Evolutionary conservation across 2,113 vertebrate species (phyloP).

Genomic region (Pachyramphus minor): DNA sequence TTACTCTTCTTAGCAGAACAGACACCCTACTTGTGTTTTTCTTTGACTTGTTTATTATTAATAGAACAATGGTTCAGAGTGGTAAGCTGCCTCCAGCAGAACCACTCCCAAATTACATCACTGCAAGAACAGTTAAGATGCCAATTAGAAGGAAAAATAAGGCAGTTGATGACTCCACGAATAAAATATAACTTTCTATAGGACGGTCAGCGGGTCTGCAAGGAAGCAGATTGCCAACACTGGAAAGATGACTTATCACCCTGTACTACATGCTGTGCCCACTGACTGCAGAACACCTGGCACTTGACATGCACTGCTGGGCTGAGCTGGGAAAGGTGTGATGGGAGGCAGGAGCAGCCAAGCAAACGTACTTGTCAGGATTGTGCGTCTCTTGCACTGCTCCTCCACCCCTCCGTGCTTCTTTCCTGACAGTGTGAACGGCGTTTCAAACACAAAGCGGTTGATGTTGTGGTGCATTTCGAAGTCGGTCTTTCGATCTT

Average conservation of each 20-base stretch:
- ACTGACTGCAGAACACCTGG: background rate
- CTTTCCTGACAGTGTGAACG: conserved; percentile 92
- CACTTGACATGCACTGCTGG: rapidly evolving
- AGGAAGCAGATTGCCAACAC: background rate
- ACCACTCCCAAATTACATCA: background rate
- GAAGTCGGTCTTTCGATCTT: conserved; percentile 91
- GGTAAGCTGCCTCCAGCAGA: background rate
- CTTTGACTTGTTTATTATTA: background rate
- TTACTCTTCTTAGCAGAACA: background rate
- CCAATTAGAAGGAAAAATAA: background rate
- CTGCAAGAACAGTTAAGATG: background rate
- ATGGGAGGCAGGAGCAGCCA: rapidly evolving
- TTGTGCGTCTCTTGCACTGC: conserved; percentile 93
- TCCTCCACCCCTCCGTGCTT: conserved; percentile 96
- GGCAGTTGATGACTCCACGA: background rate
- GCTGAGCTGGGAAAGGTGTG: background rate
- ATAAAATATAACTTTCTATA: background rate
- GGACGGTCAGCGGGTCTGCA: background rate
- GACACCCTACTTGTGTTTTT: background rate
- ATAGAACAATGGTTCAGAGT: background rate
- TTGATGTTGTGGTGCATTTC: conserved; percentile 96
- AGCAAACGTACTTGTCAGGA: conserved; percentile 86
- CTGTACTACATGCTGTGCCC: background rate
- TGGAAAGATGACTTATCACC: background rate
- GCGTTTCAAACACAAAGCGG: conserved; percentile 95